phyloP scores from a whole-genome alignment of 2,888 invertebrate species.

The Fragum whitleyi region DNA sequence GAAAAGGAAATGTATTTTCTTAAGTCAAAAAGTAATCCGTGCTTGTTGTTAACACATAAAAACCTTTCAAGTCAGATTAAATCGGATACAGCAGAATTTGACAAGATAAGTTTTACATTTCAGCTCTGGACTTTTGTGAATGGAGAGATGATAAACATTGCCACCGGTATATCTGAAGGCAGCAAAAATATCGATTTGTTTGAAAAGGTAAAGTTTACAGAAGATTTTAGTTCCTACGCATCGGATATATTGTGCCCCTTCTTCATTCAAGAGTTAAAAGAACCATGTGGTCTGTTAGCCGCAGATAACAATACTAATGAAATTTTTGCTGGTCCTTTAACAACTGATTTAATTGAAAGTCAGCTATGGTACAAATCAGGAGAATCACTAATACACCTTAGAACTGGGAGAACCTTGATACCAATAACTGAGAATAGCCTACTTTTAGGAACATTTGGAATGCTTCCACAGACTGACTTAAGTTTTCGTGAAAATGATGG shows the following conservation, averaged over 20 bases:
- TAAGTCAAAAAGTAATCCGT: not conserved
- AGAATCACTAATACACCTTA: not conserved
- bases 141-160: not conserved
- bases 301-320: not conserved
- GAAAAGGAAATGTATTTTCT: not conserved
- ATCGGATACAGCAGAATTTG: not conserved
- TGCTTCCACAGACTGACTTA: not conserved
- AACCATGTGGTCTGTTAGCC: not conserved
- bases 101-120: not conserved
- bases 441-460: too few relatives aligned
- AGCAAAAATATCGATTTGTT: not conserved
- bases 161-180: not conserved
- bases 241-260: not conserved
- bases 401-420: not conserved
- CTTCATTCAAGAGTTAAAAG: not conserved
- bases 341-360: not conserved
- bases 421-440: too few relatives aligned
- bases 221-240: not conserved
- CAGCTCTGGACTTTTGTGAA: not conserved
- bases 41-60: not conserved
- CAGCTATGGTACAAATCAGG: conserved; percentile 14
- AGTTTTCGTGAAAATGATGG: not conserved
- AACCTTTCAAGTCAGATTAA: not conserved
- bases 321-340: not conserved
- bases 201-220: not conserved